Evolutionary conservation across 2,888 invertebrate species (phyloP).

Genomic region (Automeris io): DNA sequence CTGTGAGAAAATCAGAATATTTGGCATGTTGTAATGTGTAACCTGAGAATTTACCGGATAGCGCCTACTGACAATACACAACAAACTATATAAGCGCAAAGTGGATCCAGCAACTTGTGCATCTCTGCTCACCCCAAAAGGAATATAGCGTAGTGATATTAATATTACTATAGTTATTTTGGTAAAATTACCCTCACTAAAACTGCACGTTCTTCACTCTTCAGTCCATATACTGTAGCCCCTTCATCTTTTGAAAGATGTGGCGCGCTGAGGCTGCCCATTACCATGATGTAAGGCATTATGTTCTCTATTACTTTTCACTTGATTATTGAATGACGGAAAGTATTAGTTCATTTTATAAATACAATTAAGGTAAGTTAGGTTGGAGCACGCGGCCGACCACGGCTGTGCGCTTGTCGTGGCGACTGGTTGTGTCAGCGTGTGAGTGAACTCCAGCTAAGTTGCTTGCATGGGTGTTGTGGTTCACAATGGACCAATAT

Average conservation of each 20-base stretch:
- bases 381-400: constrained; percentile 33
- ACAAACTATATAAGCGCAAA: too few relatives aligned
- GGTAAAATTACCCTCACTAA: constrained; percentile 37
- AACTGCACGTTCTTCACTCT: constrained; percentile 60
- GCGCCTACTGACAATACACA: too few relatives aligned
- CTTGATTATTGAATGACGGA: constrained; percentile 28
- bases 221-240: constrained; percentile 66
- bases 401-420: constrained; percentile 17
- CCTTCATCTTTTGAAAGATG: constrained; percentile 68
- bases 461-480: constrained; percentile 30
- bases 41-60: too few relatives aligned
- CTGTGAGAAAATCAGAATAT: too few relatives aligned
- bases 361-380: constrained; percentile 16
- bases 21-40: too few relatives aligned
- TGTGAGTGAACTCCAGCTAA: constrained; percentile 60
- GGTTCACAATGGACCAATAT: constrained; percentile 25
- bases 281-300: constrained; percentile 73
- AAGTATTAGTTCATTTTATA: constrained; percentile 38
- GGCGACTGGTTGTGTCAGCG: constrained; percentile 43
- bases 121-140: too few relatives aligned
- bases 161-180: too few relatives aligned
- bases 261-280: constrained; percentile 63
- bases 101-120: too few relatives aligned
- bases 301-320: constrained; percentile 22
- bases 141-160: too few relatives aligned